These are phyloP conservation scores for Epistrophe eligans DNA, from an alignment of 2,888 invertebrate genomes.

Conservation along the genomic window DNA sequence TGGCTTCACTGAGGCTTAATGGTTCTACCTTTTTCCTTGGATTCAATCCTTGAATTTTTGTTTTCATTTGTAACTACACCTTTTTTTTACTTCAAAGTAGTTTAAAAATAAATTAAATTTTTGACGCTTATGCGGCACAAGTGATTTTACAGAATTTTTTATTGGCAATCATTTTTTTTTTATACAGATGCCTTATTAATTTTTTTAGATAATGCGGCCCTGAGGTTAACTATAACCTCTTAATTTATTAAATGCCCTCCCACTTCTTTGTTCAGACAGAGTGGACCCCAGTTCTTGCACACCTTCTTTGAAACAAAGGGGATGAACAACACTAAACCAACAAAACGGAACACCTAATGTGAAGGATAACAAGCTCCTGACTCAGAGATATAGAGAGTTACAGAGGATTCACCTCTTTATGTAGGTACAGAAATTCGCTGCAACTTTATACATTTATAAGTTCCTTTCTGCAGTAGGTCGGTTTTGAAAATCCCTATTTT, in stretches of 20 bases:
- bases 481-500: conserved; percentile 1
- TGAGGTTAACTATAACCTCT: conserved; percentile 52
- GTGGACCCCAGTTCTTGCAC: background rate
- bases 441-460: conserved; percentile 44
- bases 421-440: conserved; percentile 44
- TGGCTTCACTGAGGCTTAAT: no score
- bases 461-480: conserved; percentile 54
- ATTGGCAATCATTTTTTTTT: no score
- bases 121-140: no score
- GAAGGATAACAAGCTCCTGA: conserved; percentile 74
- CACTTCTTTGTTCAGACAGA: conserved; percentile 11
- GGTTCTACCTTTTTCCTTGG: no score
- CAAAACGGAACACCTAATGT: conserved; percentile 73
- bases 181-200: no score
- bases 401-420: conserved; percentile 43
- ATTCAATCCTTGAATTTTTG: no score
- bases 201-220: background rate
- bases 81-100: no score
- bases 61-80: no score
- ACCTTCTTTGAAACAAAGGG: conserved; percentile 45
- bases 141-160: no score
- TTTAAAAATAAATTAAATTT: no score
- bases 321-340: conserved; percentile 65
- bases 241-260: conserved; percentile 67
- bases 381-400: conserved; percentile 61